Percentiles rank a stretch among this genome's conserved stretches.
Evolutionary conservation across 2,797 vertebrate species (phyloP).

Genomic region (Periophthalmus magnuspinnatus): DNA sequence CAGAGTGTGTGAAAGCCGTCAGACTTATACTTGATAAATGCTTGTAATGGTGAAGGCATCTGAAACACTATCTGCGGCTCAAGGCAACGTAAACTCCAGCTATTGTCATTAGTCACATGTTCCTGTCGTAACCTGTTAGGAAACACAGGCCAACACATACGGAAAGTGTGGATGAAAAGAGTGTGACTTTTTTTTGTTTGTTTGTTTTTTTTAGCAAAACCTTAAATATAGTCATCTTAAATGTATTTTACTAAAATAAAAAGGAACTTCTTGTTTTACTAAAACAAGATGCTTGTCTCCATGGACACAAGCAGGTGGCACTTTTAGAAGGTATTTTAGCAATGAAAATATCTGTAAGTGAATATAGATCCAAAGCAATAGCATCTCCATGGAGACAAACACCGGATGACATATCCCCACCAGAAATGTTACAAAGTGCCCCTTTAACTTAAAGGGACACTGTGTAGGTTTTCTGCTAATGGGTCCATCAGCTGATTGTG

Average conservation of each 20-base stretch:
- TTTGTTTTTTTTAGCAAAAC: too few relatives aligned
- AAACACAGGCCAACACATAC: background rate
- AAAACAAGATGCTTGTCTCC: too few relatives aligned
- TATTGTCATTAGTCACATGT: constrained; percentile 1
- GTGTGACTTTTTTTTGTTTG: too few relatives aligned
- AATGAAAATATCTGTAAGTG: background rate
- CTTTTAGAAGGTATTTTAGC: background rate
- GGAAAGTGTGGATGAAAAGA: background rate
- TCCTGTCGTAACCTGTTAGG: constrained; percentile 6
- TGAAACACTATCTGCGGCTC: constrained; percentile 4
- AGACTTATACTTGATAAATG: background rate
- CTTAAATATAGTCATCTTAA: too few relatives aligned
- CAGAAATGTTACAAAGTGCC: background rate
- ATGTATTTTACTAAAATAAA: too few relatives aligned
- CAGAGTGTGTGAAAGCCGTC: background rate
- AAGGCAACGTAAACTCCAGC: background rate
- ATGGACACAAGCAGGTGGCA: too few relatives aligned
- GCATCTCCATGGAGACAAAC: background rate
- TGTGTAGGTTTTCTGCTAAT: too few relatives aligned
- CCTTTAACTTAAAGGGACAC: too few relatives aligned
- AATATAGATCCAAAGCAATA: background rate
- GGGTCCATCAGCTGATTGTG: too few relatives aligned
- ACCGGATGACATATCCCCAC: background rate
- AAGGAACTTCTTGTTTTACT: too few relatives aligned
- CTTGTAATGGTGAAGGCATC: background rate